A percentile compares a stretch with the other conserved stretches of the same genome.
These are phyloP conservation scores for Calephelis virginiensis DNA, from an alignment of 1,140 invertebrate genomes.

Conservation along the genomic window DNA sequence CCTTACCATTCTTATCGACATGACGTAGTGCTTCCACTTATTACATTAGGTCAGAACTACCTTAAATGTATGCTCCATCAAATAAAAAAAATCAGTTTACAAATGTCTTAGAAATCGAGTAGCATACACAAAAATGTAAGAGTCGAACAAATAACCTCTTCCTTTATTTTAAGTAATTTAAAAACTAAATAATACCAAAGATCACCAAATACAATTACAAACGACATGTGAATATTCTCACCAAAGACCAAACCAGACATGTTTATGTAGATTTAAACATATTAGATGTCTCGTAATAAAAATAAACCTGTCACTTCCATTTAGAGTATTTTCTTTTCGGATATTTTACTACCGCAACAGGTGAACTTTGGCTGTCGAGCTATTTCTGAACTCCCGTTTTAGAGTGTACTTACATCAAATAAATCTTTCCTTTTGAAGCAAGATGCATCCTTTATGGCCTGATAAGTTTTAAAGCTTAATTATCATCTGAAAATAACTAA, in stretches of 20 bases:
- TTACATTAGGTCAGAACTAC: too few relatives aligned
- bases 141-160: too few relatives aligned
- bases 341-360: constrained; percentile 49
- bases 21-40: too few relatives aligned
- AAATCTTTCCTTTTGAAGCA: constrained; percentile 64
- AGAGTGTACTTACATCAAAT: constrained; percentile 47
- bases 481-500: constrained; percentile 17
- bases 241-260: not conserved
- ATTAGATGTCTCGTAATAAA: constrained; percentile 26
- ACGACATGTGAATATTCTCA: not conserved
- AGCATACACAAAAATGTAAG: too few relatives aligned
- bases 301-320: constrained; percentile 63
- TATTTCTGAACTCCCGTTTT: constrained; percentile 55
- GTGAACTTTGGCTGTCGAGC: constrained; percentile 48
- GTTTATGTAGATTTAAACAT: constrained; percentile 4
- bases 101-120: too few relatives aligned
- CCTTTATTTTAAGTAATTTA: too few relatives aligned
- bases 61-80: too few relatives aligned
- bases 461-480: constrained; percentile 32
- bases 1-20: too few relatives aligned
- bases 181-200: too few relatives aligned
- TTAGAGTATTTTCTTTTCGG: constrained; percentile 53
- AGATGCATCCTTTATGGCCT: constrained; percentile 44
- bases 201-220: not conserved
- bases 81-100: too few relatives aligned